These are phyloP conservation scores for Prosapia bicincta DNA, from an alignment of 2,888 invertebrate genomes.

Conservation along the genomic window DNA sequence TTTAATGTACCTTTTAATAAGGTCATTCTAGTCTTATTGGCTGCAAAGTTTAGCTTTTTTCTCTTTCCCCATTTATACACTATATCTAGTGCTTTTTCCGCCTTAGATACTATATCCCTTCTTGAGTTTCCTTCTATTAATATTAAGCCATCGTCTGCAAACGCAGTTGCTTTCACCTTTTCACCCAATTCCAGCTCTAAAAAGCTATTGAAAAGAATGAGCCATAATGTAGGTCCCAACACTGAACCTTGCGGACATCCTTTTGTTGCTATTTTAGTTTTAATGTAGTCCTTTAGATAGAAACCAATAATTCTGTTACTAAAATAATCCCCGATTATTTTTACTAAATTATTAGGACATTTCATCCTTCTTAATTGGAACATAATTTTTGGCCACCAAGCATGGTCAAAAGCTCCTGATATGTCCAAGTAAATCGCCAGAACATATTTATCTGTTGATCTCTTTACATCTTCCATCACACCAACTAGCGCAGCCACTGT, in stretches of 20 bases:
- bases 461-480: neutral
- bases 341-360: neutral
- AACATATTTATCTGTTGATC: neutral
- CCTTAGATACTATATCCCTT: neutral
- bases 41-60: too few relatives aligned
- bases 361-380: neutral
- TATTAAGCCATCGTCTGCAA: slow-evolving; percentile 6
- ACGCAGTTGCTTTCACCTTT: neutral
- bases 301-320: neutral
- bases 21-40: too few relatives aligned
- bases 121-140: neutral
- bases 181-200: neutral
- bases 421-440: neutral
- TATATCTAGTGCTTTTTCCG: neutral
- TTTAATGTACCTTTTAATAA: neutral
- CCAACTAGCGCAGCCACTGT: neutral
- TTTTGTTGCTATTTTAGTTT: neutral
- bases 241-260: slow-evolving; percentile 1
- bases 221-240: neutral
- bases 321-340: too few relatives aligned
- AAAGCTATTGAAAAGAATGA: neutral
- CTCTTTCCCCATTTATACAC: too few relatives aligned
- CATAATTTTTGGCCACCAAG: too few relatives aligned
- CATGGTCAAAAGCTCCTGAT: too few relatives aligned
- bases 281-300: neutral